Evolutionary conservation across 2,797 vertebrate genomes (phyloP).

Genomic region (Tragelaphus oryx): DNA sequence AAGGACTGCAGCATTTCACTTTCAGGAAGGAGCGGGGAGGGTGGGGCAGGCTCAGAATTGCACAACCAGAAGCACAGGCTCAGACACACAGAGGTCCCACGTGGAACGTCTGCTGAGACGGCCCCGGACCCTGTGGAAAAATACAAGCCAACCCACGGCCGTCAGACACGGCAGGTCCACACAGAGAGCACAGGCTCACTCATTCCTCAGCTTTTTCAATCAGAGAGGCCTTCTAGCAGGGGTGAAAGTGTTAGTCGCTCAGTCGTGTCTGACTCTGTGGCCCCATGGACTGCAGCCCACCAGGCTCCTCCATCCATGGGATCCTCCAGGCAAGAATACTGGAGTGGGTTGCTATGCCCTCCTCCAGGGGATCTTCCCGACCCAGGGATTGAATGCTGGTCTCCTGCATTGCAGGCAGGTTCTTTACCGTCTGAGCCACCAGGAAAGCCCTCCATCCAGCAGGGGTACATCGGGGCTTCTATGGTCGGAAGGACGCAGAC

Average conservation of each 20-base stretch:
- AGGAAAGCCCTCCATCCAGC: background rate
- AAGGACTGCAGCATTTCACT: constrained; percentile 57
- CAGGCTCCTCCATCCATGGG: background rate
- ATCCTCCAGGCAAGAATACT: background rate
- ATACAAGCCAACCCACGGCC: background rate
- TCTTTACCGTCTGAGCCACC: background rate
- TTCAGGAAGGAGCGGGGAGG: constrained; percentile 65
- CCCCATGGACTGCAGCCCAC: background rate
- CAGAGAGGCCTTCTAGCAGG: background rate
- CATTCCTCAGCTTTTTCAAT: background rate
- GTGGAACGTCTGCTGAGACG: background rate
- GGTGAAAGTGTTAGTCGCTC: background rate
- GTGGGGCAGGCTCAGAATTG: constrained; percentile 24
- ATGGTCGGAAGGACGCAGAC: background rate
- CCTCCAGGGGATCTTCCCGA: background rate
- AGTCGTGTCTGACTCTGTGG: background rate
- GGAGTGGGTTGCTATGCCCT: background rate
- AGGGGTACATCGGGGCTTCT: background rate
- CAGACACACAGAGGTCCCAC: constrained; percentile 29
- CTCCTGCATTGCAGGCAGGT: background rate
- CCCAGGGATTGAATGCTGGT: background rate
- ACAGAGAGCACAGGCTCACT: background rate
- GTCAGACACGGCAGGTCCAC: background rate
- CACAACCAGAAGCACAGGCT: constrained; percentile 29
- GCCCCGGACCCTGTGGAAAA: background rate